Evolutionary conservation across 2,113 vertebrate species (phyloP).

Genomic region (Furnarius figulus): DNA sequence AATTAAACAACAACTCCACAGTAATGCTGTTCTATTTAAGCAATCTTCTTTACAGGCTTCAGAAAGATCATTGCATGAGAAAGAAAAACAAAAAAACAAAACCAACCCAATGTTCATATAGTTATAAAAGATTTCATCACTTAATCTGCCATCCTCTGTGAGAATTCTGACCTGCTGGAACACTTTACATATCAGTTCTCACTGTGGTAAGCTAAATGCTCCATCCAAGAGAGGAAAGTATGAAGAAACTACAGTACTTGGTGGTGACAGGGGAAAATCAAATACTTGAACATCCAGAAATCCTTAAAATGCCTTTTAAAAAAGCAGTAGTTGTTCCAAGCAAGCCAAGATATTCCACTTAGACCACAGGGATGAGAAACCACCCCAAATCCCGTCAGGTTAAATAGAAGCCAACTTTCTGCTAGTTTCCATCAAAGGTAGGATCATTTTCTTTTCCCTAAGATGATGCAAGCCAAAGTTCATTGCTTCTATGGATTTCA

Average conservation of each 20-base stretch:
- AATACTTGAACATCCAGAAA: neutral
- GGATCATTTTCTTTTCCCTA: constrained; percentile 1
- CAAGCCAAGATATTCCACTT: neutral
- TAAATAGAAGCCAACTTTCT: neutral
- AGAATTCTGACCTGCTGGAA: constrained; percentile 30
- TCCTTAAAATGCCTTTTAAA: neutral
- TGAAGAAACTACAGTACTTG: neutral
- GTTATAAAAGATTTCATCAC: constrained; percentile 7
- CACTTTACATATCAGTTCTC: neutral
- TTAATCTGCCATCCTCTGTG: constrained; percentile 35
- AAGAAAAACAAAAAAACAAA: neutral
- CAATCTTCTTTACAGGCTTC: constrained; percentile 44
- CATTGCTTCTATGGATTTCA: neutral
- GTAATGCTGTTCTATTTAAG: neutral
- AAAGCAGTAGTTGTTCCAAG: neutral
- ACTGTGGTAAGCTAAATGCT: constrained; percentile 1
- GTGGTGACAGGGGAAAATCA: neutral
- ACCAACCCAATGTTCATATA: neutral
- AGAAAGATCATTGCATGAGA: neutral
- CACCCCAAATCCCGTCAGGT: neutral
- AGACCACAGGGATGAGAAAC: neutral
- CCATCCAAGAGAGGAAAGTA: constrained; percentile 35
- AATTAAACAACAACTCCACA: constrained; percentile 42
- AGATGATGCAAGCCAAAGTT: constrained; percentile 1
- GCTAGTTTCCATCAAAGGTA: neutral